These are phyloP conservation scores for Ernsta delagoae DNA, from an alignment of 2,888 invertebrate genomes.

Conservation along the genomic window DNA sequence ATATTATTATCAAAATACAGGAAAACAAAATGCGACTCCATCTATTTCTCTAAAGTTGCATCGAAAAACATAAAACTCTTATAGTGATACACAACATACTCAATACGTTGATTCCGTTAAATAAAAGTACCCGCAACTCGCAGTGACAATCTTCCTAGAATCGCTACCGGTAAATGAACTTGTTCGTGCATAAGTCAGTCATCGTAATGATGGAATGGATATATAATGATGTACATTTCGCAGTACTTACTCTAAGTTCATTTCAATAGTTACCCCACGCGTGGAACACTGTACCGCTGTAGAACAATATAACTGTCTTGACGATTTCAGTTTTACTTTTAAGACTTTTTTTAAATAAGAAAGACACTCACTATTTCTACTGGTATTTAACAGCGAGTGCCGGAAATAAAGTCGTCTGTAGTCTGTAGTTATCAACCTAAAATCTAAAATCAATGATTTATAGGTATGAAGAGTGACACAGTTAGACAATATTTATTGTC, in stretches of 20 bases:
- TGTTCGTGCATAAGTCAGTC: conserved; percentile 58
- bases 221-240: conserved; percentile 54
- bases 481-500: too few relatives aligned
- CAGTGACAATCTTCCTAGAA: conserved; percentile 56
- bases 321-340: background rate
- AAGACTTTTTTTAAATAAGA: too few relatives aligned
- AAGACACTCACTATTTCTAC: too few relatives aligned
- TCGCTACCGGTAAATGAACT: conserved; percentile 57
- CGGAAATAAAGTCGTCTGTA: too few relatives aligned
- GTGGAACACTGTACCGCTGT: background rate
- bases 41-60: too few relatives aligned
- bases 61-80: too few relatives aligned
- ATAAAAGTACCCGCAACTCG: conserved; percentile 28
- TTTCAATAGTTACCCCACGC: background rate
- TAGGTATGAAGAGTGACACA: too few relatives aligned
- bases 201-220: conserved; percentile 48
- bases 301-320: background rate
- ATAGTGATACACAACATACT: too few relatives aligned
- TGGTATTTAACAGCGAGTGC: too few relatives aligned
- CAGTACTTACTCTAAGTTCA: conserved; percentile 21
- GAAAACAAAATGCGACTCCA: too few relatives aligned
- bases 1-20: background rate
- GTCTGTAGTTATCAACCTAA: too few relatives aligned
- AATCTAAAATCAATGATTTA: too few relatives aligned
- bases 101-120: conserved; percentile 19